Conservation (phyloP, 2,888 invertebrate genomes). For the Drosophila formosana region DNA sequence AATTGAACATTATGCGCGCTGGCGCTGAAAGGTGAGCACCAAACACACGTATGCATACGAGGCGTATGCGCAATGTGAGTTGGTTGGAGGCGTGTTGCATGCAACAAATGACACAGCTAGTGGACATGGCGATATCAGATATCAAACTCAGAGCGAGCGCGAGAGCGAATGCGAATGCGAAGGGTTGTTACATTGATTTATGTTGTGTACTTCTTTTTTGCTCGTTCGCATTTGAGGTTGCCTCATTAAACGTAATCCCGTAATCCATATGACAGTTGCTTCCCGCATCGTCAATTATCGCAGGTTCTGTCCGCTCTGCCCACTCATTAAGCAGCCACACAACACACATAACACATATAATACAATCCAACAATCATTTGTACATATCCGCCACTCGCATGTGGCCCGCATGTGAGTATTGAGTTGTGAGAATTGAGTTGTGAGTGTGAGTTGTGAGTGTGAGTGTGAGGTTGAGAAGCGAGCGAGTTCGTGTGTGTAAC, state of each 20-base stretch:
- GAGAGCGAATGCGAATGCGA: neutral
- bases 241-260: conserved; percentile 51
- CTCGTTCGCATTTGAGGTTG: conserved; percentile 3
- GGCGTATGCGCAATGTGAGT: conserved; percentile 28
- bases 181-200: conserved; percentile 2
- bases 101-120: conserved; percentile 53
- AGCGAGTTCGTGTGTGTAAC: conserved; percentile 6
- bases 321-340: conserved; percentile 14
- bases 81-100: conserved; percentile 16
- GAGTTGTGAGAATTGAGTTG: neutral
- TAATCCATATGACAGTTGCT: conserved; percentile 46
- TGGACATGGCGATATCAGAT: conserved; percentile 1
- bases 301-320: conserved; percentile 1
- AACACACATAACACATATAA: conserved; percentile 3
- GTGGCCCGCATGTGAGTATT: conserved; percentile 39
- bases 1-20: conserved; percentile 46
- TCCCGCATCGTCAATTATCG: conserved; percentile 40
- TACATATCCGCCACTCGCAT: neutral
- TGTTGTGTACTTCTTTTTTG: conserved; percentile 11
- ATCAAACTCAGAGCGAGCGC: neutral
- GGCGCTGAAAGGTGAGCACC: conserved; percentile 7
- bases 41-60: neutral
- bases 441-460: neutral
- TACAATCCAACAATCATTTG: conserved; percentile 6
- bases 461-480: neutral